Evolutionary conservation across 1,140 invertebrate species (phyloP).

Genomic region (Rhopalosiphum padi): DNA sequence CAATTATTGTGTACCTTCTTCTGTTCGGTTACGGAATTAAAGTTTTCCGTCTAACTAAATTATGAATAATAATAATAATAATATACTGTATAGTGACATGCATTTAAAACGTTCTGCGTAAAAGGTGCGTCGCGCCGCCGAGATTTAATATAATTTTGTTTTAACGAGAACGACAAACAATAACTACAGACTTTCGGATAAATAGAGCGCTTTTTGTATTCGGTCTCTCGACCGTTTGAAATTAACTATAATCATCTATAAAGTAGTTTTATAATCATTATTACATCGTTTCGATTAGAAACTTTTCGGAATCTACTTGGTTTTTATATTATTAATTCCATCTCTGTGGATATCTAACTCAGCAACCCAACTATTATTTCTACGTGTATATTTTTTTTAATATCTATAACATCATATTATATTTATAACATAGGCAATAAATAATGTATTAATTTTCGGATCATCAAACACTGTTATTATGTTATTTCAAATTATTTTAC

Average conservation of each 20-base stretch:
- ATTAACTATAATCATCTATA: background rate
- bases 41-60: conserved; percentile 14
- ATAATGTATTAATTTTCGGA: background rate
- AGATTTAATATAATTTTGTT: background rate
- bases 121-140: background rate
- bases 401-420: background rate
- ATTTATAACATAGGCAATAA: background rate
- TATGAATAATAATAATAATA: background rate
- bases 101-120: background rate
- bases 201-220: background rate
- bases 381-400: background rate
- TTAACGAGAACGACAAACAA: background rate
- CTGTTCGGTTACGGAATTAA: background rate
- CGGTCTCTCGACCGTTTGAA: background rate
- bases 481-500: background rate
- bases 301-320: background rate
- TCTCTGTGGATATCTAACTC: background rate
- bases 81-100: background rate
- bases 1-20: background rate
- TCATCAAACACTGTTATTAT: background rate
- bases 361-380: background rate
- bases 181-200: background rate
- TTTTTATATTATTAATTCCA: background rate
- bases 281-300: background rate
- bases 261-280: background rate